Evolutionary conservation across 1,140 invertebrate genomes (phyloP).

Genomic region (Homarus americanus): DNA sequence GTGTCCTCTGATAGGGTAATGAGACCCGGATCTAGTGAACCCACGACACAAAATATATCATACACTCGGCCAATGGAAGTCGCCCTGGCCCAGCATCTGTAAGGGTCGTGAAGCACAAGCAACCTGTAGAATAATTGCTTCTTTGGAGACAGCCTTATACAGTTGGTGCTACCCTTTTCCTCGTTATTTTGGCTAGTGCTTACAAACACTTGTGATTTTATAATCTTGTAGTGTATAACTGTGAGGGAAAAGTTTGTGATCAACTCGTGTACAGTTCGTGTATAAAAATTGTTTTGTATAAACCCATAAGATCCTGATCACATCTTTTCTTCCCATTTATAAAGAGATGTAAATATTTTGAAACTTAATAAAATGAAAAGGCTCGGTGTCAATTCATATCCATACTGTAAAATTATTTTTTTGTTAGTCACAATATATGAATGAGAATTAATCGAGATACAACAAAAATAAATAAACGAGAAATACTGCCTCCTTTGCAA

Average conservation of each 20-base stretch:
- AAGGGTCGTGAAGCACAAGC: constrained; percentile 2
- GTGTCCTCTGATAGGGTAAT: no score
- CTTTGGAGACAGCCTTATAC: constrained; percentile 35
- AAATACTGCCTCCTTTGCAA: no score
- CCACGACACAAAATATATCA: no score
- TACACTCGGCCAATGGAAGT: not conserved
- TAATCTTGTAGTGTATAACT: constrained; percentile 34
- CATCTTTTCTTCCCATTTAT: constrained; percentile 34
- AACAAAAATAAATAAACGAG: no score
- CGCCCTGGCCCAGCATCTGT: not conserved
- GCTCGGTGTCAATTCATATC: no score
- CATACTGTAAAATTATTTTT: no score
- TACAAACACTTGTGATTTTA: constrained; percentile 25
- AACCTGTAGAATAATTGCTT: constrained; percentile 27
- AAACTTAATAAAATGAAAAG: constrained; percentile 26
- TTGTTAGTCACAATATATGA: no score
- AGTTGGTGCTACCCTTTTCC: constrained; percentile 38
- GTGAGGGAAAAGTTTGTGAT: constrained; percentile 23
- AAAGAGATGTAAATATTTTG: constrained; percentile 44
- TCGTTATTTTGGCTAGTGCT: constrained; percentile 39
- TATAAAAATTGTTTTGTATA: constrained; percentile 27
- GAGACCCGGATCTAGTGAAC: no score
- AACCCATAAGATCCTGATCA: constrained; percentile 22
- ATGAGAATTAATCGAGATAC: no score
- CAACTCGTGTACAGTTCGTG: constrained; percentile 27